Percentiles rank a stretch among this genome's conserved stretches.
phyloP scores from a whole-genome alignment of 30 jellyfish, hydroid and myxozoan genomes.

The Haliclystus octoradiatus region DNA sequence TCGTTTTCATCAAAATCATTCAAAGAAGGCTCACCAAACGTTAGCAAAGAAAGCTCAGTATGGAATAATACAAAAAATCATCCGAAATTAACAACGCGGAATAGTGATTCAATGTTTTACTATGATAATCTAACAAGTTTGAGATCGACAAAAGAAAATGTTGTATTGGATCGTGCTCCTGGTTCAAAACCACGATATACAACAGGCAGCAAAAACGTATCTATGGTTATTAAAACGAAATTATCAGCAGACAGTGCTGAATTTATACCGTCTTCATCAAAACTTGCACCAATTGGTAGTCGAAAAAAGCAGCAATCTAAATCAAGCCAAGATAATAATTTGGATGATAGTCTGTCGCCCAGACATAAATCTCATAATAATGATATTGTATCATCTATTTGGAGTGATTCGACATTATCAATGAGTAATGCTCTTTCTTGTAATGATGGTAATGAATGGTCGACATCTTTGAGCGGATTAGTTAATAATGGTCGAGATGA shows the following conservation, averaged over 20 bases:
- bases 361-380: no score
- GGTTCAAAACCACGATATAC: constrained; percentile 39
- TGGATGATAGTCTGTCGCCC: no score
- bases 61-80: background rate
- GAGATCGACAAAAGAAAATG: constrained; percentile 75
- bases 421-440: no score
- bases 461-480: constrained; percentile 9
- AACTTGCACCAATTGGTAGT: constrained; percentile 28
- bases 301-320: constrained; percentile 23
- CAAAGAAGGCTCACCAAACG: background rate
- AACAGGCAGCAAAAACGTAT: constrained; percentile 8
- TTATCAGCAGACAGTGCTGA: constrained; percentile 96
- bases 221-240: constrained; percentile 18
- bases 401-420: no score
- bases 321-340: no score
- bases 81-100: constrained; percentile 29
- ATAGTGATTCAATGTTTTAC: constrained; percentile 88
- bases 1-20: background rate
- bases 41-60: background rate
- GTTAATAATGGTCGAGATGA: constrained; percentile 11
- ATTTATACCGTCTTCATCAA: constrained; percentile 78
- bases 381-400: no score
- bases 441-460: background rate
- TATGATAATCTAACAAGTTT: constrained; percentile 90
- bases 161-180: constrained; percentile 45